Percentiles rank a stretch among this genome's conserved stretches.
Evolutionary conservation across 2,113 vertebrate species (phyloP).

Genomic region (Gracilinanus agilis): DNA sequence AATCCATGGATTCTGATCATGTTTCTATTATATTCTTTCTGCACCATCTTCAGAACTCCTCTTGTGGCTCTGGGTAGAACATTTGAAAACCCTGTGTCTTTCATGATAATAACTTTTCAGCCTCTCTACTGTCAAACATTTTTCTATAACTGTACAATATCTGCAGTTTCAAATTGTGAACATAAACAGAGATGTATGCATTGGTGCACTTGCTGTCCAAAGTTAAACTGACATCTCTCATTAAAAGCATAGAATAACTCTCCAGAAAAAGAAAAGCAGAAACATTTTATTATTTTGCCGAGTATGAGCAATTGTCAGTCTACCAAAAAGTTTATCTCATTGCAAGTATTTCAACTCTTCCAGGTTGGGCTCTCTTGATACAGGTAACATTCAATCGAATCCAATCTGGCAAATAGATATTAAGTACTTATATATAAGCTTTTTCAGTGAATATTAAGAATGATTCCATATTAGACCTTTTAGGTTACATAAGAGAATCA

Average conservation of each 20-base stretch:
- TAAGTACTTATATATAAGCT: background rate
- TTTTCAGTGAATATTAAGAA: background rate
- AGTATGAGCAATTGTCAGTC: background rate
- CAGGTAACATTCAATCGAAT: background rate
- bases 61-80: background rate
- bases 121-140: background rate
- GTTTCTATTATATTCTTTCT: background rate
- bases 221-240: background rate
- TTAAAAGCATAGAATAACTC: background rate
- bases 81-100: conserved; percentile 51
- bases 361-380: background rate
- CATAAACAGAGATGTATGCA: background rate
- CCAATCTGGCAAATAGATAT: background rate
- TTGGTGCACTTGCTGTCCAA: background rate
- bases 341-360: background rate
- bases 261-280: background rate
- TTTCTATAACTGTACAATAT: background rate
- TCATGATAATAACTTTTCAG: conserved; percentile 44
- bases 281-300: background rate
- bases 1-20: conserved; percentile 1
- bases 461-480: background rate
- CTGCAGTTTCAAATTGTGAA: conserved; percentile 7
- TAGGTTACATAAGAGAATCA: background rate
- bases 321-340: background rate
- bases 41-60: background rate